Base-by-base conservation (phyloP, 2,113 vertebrate genomes). In the Galemys pyrenaicus region DNA sequence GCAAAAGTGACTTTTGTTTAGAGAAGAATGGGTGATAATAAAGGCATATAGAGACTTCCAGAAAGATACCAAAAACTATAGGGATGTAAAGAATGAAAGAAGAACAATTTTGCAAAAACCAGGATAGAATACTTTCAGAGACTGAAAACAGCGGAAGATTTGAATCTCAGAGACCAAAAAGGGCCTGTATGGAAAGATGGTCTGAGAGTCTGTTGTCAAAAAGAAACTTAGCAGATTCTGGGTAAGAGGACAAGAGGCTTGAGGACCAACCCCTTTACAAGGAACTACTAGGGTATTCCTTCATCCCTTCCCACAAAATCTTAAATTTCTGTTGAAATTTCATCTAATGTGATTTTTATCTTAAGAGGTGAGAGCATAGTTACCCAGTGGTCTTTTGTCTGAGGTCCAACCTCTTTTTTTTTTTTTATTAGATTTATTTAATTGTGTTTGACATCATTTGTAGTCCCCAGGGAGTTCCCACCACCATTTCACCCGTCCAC, bases 291-390 rank as follows among this genome's bases (percentile, higher is more conserved):
- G 9, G 26, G 44, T 68, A 46, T 85, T 74, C 51, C 79, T 97
- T 94, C 41, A 65, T 85, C 20, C 65, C 11, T 93, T 16, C 7
- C 22, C 41, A 22, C 26, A 92, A 92, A 89, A 85, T 71, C 75
- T 78, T 70, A 81, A 68, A 15, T 85, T 96, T 87, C 49, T 92
- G 91, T 87, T 64, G 90, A 44, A 96, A 95, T 90, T 73, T 93
- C 71, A 75, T 80, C 44, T 75, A 70, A 46, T 16, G 67, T 86
- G 88, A 94, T 88, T 95, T 44, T 88, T 35, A 92, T 95, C 77
- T 85, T 64, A 79, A 20, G 54, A 56, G 54, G 54, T 56, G 54
- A 56, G 20, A 22, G 20, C 20, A 77, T 44, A 70, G 54, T 28
- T 30, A 26, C 12, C 24, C 3, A 5, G n/a, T 39, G 6, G 1